Base-by-base conservation (phyloP, 2,113 vertebrate genomes). In the Pandion haliaetus region DNA sequence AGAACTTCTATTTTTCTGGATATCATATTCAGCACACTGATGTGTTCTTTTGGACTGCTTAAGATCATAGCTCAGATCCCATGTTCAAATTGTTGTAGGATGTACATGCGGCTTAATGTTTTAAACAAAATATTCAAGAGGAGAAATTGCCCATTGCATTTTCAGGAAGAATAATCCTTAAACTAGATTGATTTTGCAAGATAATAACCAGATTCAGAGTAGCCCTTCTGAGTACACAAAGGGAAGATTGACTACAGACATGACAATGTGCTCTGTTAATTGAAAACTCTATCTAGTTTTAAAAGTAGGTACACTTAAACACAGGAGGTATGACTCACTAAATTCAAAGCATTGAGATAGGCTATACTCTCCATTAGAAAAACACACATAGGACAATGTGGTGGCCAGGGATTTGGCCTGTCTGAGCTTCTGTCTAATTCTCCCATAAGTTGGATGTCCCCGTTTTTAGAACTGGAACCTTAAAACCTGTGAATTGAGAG, bases 1-100 rank as follows among this genome's bases (percentile, higher is more conserved):
- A 96, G 91, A 97, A 95, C 91, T 91, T 86, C 21, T 70, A 19
- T 93, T 94, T 92, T 95, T 79, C 76, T 95, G 91, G 87, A 82
- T 96, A 94, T 96, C 77, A 49, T 96, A 93, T 97, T 97, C 8
- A 1, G 74, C 57, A 97, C 82, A 66, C 73, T 91, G 82, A 28
- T 93, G 82, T 82, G 55, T 57, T 95, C 67, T 92, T 96, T 95
- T 73, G 94, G 76, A 69, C 79, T 78, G 89, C 63, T 93, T 79
- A 63, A 96, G 88, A 86, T 78, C 83, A 91, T 70, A 96, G 82
- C 78, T 96, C 89, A 74, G 88, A 96, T 85, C 90, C 95, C 90
- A 86, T 63, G 45, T 83, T 96, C 91, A 91, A 28, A 77, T 86
- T 89, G 57, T 95, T 95, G 92, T 86, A 74, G 92, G 42, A 93